Evolutionary conservation across 2,797 vertebrate genomes (phyloP).

Genomic region (Holocentrus rufus): DNA sequence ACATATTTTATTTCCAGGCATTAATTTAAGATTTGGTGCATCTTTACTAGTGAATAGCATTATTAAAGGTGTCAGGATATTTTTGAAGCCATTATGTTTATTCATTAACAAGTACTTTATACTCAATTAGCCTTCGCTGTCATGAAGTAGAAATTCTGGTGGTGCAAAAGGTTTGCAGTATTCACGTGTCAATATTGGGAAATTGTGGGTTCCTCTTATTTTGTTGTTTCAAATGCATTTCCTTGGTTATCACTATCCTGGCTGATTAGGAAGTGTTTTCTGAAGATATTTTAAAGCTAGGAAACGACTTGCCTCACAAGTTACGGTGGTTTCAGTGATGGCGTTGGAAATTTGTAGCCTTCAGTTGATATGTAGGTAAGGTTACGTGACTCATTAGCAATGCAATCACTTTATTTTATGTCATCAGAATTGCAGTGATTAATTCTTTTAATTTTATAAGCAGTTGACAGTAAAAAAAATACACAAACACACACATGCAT

Average conservation of each 20-base stretch:
- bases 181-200: background rate
- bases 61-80: background rate
- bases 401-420: no score
- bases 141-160: background rate
- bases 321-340: constrained; percentile 14
- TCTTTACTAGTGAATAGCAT: constrained; percentile 9
- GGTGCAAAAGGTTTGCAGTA: background rate
- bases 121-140: background rate
- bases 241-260: background rate
- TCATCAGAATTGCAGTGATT: no score
- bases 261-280: background rate
- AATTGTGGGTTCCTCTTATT: constrained; percentile 30
- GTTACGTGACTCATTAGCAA: no score
- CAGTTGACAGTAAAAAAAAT: no score
- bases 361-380: background rate
- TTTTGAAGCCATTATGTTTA: background rate
- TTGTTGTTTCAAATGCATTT: constrained; percentile 39
- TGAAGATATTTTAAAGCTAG: constrained; percentile 27
- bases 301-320: constrained; percentile 26
- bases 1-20: constrained; percentile 8
- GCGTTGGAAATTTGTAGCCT: background rate
- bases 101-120: no score
- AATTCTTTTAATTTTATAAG: no score
- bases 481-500: background rate
- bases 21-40: background rate